phyloP scores from a whole-genome alignment of 2,888 invertebrate species.

The Microctonus brassicae region DNA sequence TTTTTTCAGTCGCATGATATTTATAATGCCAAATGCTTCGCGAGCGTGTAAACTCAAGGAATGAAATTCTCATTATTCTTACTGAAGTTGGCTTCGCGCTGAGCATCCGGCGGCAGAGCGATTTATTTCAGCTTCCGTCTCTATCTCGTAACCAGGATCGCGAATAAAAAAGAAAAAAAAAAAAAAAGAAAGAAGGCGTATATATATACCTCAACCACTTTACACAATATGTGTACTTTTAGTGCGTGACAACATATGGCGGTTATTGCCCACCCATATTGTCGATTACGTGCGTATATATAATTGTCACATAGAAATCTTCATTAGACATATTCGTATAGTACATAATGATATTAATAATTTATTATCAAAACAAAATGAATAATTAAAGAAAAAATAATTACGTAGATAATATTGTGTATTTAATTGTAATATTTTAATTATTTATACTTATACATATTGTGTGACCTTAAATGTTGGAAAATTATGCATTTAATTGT shows the following conservation, averaged over 20 bases:
- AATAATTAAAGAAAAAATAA: no score
- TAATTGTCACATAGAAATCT: neutral
- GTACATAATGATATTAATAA: no score
- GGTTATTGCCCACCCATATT: neutral
- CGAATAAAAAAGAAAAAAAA: constrained; percentile 54
- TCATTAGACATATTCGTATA: no score
- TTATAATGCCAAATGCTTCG: constrained; percentile 42
- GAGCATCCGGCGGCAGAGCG: constrained; percentile 60
- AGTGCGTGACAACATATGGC: neutral
- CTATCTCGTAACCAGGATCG: constrained; percentile 57
- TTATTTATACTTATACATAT: no score
- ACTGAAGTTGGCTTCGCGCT: constrained; percentile 53
- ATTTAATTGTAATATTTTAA: no score
- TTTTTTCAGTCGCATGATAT: constrained; percentile 31
- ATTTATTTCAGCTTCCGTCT: constrained; percentile 64
- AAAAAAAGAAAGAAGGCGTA: constrained; percentile 50
- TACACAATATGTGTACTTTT: constrained; percentile 51
- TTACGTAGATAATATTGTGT: no score
- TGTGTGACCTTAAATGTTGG: no score
- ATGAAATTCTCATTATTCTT: constrained; percentile 60
- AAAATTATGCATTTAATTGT: no score
- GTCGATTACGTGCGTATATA: neutral
- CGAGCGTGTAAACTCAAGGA: constrained; percentile 49
- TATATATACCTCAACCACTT: constrained; percentile 62
- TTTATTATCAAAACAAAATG: no score